phyloP scores from a whole-genome alignment of 2,113 vertebrate species.

The Uria aalge region DNA sequence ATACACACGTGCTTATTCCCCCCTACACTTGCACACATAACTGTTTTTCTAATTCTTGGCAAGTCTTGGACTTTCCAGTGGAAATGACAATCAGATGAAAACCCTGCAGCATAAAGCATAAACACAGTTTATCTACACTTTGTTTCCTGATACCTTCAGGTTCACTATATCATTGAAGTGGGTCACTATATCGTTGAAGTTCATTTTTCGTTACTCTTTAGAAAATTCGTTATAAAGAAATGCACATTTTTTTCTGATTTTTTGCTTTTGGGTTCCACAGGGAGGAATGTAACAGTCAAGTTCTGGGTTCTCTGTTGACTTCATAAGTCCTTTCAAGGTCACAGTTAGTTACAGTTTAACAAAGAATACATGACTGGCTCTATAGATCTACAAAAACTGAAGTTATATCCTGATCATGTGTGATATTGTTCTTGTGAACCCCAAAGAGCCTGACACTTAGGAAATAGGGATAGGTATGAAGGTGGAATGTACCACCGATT shows the following conservation, averaged over 20 bases:
- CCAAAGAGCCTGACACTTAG: neutral
- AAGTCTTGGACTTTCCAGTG: neutral
- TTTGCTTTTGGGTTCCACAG: neutral
- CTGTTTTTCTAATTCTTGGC: neutral
- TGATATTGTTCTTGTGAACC: neutral
- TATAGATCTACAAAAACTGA: neutral
- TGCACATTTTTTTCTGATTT: neutral
- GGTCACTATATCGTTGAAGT: neutral
- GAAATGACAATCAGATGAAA: neutral
- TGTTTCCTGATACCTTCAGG: neutral
- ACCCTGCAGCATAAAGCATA: neutral
- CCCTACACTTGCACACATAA: neutral
- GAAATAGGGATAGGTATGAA: neutral
- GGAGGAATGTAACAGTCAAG: neutral
- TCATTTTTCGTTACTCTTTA: neutral
- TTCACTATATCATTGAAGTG: neutral
- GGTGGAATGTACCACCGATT: neutral
- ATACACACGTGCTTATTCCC: neutral
- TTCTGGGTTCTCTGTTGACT: neutral
- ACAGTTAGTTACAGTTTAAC: neutral
- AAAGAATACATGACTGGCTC: neutral
- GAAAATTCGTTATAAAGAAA: neutral
- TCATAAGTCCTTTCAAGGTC: neutral
- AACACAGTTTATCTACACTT: neutral
- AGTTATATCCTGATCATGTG: neutral